A percentile compares a stretch with the other conserved stretches of the same genome.
phyloP scores from a whole-genome alignment of 2,888 invertebrate species.

The Ceratothoa steindachneri region DNA sequence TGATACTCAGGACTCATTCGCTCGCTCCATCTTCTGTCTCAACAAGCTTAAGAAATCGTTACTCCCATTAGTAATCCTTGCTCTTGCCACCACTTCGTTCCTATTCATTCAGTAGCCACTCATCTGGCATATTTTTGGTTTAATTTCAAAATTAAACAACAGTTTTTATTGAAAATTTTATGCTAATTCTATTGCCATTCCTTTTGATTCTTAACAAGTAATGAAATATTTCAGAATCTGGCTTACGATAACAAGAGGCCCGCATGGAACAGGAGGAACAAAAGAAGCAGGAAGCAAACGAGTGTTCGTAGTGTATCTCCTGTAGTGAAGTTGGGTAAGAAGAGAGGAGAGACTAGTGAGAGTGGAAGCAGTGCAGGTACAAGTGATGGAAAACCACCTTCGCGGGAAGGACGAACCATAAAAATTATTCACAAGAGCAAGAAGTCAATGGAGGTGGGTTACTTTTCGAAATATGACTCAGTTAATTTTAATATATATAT shows the following conservation, averaged over 20 bases:
- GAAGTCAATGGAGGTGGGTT: slow-evolving; percentile 37
- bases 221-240: too few species aligned
- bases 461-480: neutral
- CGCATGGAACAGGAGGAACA: neutral
- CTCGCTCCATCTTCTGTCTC: too few species aligned
- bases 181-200: too few species aligned
- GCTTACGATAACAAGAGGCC: neutral
- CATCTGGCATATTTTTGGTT: too few species aligned
- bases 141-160: too few species aligned
- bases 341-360: neutral
- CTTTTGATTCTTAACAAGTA: too few species aligned
- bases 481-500: neutral
- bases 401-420: slow-evolving; percentile 70
- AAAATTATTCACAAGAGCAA: slow-evolving; percentile 77
- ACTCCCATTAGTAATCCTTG: too few species aligned
- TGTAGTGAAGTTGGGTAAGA: neutral
- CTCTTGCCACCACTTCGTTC: too few species aligned
- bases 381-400: slow-evolving; percentile 42
- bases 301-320: neutral
- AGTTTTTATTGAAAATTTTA: too few species aligned
- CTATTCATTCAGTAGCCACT: too few species aligned
- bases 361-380: neutral
- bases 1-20: too few species aligned
- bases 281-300: neutral
- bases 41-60: too few species aligned